Conservation (phyloP, 1,140 invertebrate species). For the Hypsibius dujardini region DNA sequence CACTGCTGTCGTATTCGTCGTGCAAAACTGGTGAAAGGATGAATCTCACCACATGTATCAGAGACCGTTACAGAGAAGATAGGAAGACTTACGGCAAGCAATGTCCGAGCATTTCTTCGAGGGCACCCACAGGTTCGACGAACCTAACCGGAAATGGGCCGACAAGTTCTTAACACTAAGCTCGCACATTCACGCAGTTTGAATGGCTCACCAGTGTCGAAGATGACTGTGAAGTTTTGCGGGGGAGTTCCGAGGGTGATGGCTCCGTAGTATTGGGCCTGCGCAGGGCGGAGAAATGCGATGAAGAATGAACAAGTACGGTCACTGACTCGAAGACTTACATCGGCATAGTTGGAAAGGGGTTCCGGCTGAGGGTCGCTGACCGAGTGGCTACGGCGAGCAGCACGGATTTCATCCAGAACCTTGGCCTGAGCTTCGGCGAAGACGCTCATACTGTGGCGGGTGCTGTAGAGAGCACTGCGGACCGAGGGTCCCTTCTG, state of each 20-base stretch:
- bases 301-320: not conserved
- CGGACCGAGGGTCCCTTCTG: too few species aligned
- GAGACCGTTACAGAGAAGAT: too few species aligned
- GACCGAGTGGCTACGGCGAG: too few species aligned
- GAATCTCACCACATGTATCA: too few species aligned
- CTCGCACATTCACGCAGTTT: too few species aligned
- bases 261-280: constrained; percentile 22
- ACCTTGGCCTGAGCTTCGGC: too few species aligned
- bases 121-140: constrained; percentile 41
- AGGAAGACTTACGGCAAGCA: constrained; percentile 35
- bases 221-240: constrained; percentile 23
- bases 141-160: too few species aligned
- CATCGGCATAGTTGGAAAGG: constrained; percentile 5
- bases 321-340: not conserved
- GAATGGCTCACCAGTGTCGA: constrained; percentile 24
- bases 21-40: not conserved
- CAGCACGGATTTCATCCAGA: too few species aligned
- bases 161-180: too few species aligned
- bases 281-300: constrained; percentile 20
- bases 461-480: too few species aligned
- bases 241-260: constrained; percentile 22
- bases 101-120: constrained; percentile 39
- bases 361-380: constrained; percentile 8
- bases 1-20: constrained; percentile 23
- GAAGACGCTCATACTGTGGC: too few species aligned